Conservation (phyloP, 2,797 vertebrate genomes). For the Rhinatrema bivittatum region DNA sequence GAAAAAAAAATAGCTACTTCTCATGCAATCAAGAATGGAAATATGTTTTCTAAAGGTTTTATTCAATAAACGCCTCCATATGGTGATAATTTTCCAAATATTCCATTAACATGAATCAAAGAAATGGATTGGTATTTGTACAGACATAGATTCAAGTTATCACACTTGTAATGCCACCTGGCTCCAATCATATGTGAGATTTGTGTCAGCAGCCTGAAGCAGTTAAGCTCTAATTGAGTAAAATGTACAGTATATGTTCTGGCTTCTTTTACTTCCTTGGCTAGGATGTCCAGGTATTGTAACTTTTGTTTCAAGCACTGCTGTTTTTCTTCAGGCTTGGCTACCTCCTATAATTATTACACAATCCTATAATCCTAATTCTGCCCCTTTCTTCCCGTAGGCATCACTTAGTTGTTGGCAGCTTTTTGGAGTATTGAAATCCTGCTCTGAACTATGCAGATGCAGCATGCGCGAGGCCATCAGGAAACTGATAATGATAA, state of each 20-base stretch:
- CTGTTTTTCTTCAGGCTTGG: too few species aligned
- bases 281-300: too few species aligned
- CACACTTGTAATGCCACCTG: constrained; percentile 27
- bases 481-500: too few species aligned
- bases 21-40: constrained; percentile 37
- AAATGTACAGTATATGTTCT: constrained; percentile 16
- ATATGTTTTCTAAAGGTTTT: constrained; percentile 26
- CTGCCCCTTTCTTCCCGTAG: too few species aligned
- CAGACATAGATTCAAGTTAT: constrained; percentile 38
- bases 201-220: constrained; percentile 8
- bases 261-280: constrained; percentile 3
- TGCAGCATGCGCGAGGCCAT: too few species aligned
- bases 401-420: too few species aligned
- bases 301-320: too few species aligned
- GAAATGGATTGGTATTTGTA: constrained; percentile 23
- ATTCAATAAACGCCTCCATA: constrained; percentile 37
- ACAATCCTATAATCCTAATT: too few species aligned
- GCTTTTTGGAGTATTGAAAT: too few species aligned
- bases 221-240: constrained; percentile 4
- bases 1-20: constrained; percentile 37
- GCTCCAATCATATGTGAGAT: constrained; percentile 9
- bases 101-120: constrained; percentile 21
- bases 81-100: constrained; percentile 42
- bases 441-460: too few species aligned
- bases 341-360: too few species aligned